Conservation (phyloP, 2,113 vertebrate genomes). For the Varanus komodoensis region DNA sequence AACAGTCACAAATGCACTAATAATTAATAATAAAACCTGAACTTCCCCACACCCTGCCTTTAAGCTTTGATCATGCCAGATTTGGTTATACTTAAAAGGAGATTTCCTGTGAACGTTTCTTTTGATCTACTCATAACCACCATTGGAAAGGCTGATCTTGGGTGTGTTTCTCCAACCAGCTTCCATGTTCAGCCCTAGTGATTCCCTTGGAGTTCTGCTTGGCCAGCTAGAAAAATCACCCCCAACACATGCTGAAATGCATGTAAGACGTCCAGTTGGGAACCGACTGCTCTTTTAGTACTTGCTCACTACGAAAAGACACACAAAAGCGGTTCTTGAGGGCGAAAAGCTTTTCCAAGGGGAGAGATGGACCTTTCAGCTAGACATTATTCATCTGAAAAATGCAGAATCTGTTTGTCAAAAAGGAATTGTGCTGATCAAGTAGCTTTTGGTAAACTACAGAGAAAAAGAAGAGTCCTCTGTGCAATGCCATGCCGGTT, state of each 20-base stretch:
- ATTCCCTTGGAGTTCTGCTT: slow-evolving; percentile 19
- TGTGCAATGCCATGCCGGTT: too few species aligned
- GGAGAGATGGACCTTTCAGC: background rate
- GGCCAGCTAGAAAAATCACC: slow-evolving; percentile 2
- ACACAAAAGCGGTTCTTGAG: too few species aligned
- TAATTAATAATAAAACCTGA: too few species aligned
- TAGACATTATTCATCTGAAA: background rate
- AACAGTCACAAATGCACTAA: too few species aligned
- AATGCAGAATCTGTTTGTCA: background rate
- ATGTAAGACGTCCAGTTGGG: background rate
- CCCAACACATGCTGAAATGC: too few species aligned
- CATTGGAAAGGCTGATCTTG: background rate
- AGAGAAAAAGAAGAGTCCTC: background rate
- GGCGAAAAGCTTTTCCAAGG: background rate
- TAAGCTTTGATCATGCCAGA: too few species aligned
- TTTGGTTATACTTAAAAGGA: background rate
- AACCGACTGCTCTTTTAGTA: background rate
- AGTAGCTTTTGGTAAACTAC: background rate
- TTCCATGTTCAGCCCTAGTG: background rate
- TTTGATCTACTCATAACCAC: background rate
- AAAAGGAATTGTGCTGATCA: too few species aligned
- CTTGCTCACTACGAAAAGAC: background rate
- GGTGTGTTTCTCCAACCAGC: too few species aligned
- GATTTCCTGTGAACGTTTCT: background rate
- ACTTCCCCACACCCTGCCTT: too few species aligned